Base-by-base conservation (phyloP, 2,888 invertebrate species). In the Drosophila maculinotata region DNA sequence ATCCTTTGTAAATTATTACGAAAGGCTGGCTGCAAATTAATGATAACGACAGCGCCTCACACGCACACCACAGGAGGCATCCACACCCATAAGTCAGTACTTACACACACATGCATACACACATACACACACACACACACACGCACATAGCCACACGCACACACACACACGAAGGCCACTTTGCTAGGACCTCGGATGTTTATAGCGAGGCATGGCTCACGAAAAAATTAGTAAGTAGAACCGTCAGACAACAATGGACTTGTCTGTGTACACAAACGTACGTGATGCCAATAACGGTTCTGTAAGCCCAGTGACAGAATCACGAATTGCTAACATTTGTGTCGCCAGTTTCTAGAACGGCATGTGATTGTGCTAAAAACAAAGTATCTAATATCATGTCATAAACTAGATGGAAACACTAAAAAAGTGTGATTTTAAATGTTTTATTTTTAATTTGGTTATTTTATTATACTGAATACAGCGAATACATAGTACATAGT, bases 11-110 rank as follows among this genome's bases (percentile, higher is more conserved):
- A 82, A 79, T 79, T 83, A 82, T 82, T 81, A 65, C 83, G 62
- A 75, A 82, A 72, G 78, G 75, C 71, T 63, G 79, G 72, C 81
- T 82, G 81, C 83, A 82, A 82, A 82, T 82, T 83, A 82, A 82
- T 77, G 81, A 82, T 82, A 82, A 82, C 83, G 75, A 59, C 72
- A 60, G 63, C 52, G 48, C 48, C 76, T 66, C 68, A 68, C 44
- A 62, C 36, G 39, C 69, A 45, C 36, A 62, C 23, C 42, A 30
- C 35, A 48, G 36, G 5, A 49, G 39, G 25, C 53, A 31, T 51
- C 36, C 54, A 51, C 35, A 53, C 52, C 15, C 48, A 49, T 53
- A 51, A 45, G 45, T 58, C 23, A 45, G 51, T 20, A 30, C 49
- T 14, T 42, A 35, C 38, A 42, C 52, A 44, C 25, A 20, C 54